phyloP scores from a whole-genome alignment of 2,113 vertebrate species.

The Lontra canadensis region DNA sequence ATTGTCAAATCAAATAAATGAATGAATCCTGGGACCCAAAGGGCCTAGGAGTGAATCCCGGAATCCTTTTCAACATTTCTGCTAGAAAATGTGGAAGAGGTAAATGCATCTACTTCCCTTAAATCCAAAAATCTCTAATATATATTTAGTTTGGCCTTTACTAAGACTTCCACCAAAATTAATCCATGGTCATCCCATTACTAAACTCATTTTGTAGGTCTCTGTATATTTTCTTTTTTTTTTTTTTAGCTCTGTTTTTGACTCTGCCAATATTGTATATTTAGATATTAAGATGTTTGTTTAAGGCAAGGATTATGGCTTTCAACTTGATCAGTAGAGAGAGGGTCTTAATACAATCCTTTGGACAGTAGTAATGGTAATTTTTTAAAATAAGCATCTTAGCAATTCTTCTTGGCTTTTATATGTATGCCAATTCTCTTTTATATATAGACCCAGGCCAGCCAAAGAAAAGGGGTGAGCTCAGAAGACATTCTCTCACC shows the following conservation, averaged over 20 bases:
- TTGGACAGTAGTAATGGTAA: background rate
- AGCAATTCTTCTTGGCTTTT: background rate
- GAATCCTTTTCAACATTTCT: background rate
- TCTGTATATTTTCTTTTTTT: background rate
- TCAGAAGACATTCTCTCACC: background rate
- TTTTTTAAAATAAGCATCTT: background rate
- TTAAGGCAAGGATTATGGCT: background rate
- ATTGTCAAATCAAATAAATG: background rate
- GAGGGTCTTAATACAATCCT: background rate
- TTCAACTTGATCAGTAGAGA: background rate
- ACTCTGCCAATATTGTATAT: background rate
- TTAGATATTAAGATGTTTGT: background rate
- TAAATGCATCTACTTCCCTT: background rate
- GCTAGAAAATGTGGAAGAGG: background rate
- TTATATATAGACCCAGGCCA: background rate
- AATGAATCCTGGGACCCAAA: background rate
- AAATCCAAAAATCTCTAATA: background rate
- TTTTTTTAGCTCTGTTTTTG: background rate
- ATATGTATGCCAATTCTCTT: background rate
- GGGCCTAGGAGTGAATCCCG: background rate
- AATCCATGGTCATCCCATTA: background rate
- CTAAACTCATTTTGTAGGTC: background rate
- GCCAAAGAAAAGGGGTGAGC: background rate
- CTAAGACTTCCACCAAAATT: background rate
- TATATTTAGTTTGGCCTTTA: background rate